Base-by-base conservation (phyloP, 2,888 invertebrate genomes). In the Nematopogon swammerdamellus region DNA sequence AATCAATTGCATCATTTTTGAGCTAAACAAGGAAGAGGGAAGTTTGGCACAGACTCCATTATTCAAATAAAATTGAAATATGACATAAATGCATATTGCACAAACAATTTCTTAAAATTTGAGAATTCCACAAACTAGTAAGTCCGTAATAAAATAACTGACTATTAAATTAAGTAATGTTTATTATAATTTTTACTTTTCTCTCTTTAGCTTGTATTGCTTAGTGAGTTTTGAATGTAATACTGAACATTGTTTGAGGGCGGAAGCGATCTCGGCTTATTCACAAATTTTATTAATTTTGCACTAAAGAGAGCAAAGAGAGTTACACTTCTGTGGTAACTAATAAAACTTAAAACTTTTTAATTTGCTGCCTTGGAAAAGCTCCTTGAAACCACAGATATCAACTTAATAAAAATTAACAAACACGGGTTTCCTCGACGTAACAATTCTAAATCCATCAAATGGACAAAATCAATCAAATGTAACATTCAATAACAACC, bases 1-100 rank as follows among this genome's bases (percentile, higher is more conserved):
- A 72, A 74, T 44, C 77, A 76, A 76, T 72, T 75, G 79, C 77
- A 77, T 76, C 70, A 62, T 72, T 76, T 44, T 77, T 75, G 79
- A 79, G 79, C 77, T 79, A 76, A 76, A 76, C 67, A 75, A 77
- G 68, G 19, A 73, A 75, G 69, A 72, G 72, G 19, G 73, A 76
- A 74, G 75, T 79, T 76, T 79, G 79, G 79, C 79, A 79, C 79
- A 76, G 76, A 76, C 75, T 75, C 72, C 75, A 70, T 68, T 68
- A 72, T 74, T 71, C 70, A 74, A 72, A 70, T 68, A 63, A 67
- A 65, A 66, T 64, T 69, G 67, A 72, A 71, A 25, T 72, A 71
- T 75, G 70, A 72, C 74, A 61, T 77, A 76, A 76, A 77, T 77
- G 77, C 77, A 74, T 59, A 74, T 74, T 75, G 75, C 70, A 74